Conservation (phyloP, 2,888 invertebrate genomes). For the Oasisia sp. region DNA sequence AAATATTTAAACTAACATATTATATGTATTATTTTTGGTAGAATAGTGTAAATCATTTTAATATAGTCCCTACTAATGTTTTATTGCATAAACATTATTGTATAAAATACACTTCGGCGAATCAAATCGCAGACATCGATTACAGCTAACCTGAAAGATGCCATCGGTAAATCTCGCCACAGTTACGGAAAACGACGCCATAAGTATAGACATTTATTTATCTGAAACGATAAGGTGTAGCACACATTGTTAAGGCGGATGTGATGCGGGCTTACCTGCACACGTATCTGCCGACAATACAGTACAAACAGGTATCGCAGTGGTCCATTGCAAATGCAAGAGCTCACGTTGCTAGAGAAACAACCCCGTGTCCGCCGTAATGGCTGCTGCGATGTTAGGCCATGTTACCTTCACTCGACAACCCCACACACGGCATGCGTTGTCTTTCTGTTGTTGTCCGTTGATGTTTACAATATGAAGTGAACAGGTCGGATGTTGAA, state of each 20-base stretch:
- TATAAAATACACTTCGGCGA: too few relatives aligned
- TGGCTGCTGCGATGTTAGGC: not conserved
- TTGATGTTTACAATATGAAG: not conserved
- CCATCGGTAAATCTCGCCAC: too few relatives aligned
- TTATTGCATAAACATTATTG: too few relatives aligned
- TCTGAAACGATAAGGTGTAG: not conserved
- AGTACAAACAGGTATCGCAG: not conserved
- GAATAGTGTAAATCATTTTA: too few relatives aligned
- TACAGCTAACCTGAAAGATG: too few relatives aligned
- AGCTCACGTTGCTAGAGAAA: not conserved
- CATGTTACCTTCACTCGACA: not conserved
- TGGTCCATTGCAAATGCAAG: not conserved
- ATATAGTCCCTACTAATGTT: too few relatives aligned
- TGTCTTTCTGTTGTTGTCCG: not conserved
- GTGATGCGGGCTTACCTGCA: not conserved
- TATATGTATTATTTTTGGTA: too few relatives aligned
- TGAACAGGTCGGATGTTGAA: slow-evolving; percentile 3
- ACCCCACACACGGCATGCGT: not conserved
- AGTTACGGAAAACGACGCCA: not conserved
- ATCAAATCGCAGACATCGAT: too few relatives aligned
- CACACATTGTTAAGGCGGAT: not conserved
- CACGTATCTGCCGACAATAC: not conserved
- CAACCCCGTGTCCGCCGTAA: not conserved
- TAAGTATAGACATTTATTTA: not conserved
- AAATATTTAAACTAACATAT: too few relatives aligned